Conservation (phyloP, 2,113 vertebrate species). For the Apteryx mantelli region DNA sequence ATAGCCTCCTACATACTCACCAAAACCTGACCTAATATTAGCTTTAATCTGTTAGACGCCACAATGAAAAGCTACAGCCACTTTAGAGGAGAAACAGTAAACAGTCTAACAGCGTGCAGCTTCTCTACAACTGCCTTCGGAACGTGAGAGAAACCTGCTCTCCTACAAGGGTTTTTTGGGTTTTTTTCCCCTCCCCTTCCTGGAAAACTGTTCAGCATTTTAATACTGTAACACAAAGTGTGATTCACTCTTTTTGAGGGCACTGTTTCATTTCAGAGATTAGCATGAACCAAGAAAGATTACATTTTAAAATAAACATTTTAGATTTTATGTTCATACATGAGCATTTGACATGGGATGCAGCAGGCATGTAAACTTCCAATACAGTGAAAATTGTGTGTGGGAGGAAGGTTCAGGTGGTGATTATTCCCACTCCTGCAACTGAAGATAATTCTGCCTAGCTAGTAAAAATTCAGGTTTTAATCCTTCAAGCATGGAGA, state of each 20-base stretch:
- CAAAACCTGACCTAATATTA: background rate
- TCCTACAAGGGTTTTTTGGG: rapidly evolving
- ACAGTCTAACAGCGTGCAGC: rapidly evolving
- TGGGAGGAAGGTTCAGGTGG: background rate
- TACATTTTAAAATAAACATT: background rate
- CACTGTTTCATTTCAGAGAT: background rate
- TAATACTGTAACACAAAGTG: background rate
- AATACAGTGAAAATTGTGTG: background rate
- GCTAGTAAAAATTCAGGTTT: background rate
- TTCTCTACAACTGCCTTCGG: background rate
- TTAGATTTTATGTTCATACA: rapidly evolving
- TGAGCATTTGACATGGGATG: background rate
- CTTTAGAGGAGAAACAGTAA: background rate
- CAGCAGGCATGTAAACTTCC: background rate
- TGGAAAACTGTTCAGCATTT: background rate
- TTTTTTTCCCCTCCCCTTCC: background rate
- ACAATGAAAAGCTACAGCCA: background rate
- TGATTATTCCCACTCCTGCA: background rate
- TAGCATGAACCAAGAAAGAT: background rate
- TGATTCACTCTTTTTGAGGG: background rate
- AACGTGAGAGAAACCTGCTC: background rate
- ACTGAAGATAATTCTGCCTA: background rate
- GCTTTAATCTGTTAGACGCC: background rate
- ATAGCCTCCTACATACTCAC: background rate
- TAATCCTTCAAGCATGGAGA: background rate